A percentile compares a stretch with the other conserved stretches of the same genome.
Evolutionary conservation across 2,797 vertebrate species (phyloP).

Genomic region (Acrocephalus scirpaceus): DNA sequence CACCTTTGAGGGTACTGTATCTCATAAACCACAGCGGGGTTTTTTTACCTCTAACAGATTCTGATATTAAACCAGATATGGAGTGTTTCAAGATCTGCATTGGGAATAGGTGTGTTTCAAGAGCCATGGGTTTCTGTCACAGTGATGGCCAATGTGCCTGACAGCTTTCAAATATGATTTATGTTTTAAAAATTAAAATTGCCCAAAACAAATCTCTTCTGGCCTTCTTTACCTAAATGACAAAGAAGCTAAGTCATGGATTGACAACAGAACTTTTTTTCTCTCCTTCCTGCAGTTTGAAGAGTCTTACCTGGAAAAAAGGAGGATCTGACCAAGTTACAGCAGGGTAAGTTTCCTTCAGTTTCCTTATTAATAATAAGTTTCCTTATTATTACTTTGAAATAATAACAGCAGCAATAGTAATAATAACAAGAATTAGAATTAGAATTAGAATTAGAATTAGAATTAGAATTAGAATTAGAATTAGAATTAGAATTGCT

Average conservation of each 20-base stretch:
- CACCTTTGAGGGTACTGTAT: too few relatives aligned
- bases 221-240: background rate
- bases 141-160: background rate
- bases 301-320: constrained; percentile 79
- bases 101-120: background rate
- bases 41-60: background rate
- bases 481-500: background rate
- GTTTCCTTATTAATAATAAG: too few relatives aligned
- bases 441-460: too few relatives aligned
- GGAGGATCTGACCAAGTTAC: constrained; percentile 80
- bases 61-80: background rate
- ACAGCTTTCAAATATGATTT: background rate
- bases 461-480: too few relatives aligned
- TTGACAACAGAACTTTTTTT: background rate
- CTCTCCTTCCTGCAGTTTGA: constrained; percentile 81
- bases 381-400: too few relatives aligned
- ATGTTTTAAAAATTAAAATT: background rate
- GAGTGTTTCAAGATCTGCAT: too few relatives aligned
- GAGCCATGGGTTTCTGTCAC: background rate
- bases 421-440: too few relatives aligned
- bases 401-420: background rate
- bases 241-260: background rate
- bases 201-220: background rate
- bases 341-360: constrained; percentile 65
- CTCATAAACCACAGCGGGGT: too few relatives aligned